Base-by-base conservation (phyloP, 2,797 vertebrate species). In the Semotilus atromaculatus region DNA sequence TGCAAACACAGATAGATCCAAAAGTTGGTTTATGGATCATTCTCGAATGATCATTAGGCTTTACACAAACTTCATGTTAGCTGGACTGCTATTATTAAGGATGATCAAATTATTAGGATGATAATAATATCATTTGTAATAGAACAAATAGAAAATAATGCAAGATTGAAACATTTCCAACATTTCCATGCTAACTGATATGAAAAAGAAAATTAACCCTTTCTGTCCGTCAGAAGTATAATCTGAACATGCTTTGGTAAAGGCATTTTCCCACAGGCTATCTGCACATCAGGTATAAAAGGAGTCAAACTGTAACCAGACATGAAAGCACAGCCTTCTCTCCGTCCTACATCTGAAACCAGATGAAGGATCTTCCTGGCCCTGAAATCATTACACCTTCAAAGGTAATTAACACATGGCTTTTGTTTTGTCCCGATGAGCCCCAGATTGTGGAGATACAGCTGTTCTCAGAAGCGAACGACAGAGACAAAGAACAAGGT, bases 331-430 rank as follows among this genome's bases (percentile, higher is more conserved):
- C 91, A 92, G 92, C 92, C 92, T 92, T 91, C 90, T 94, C 91
- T 90, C 89, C 29, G 87, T 92, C 83, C 66, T 34, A 68, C 71
- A 92, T 94, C 94, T 93, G 89, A 94, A 94, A 94, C 89, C 92
- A 94, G 93, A 95, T 95, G 93, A 95, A 93, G 89, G 90, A 93
- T 90, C 90, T 88, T 92, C 89, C 90, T 45, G 66, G 86, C 93
- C 91, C 93, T 92, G 91, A 93, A 94, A 92, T 94, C 92, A 94
- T 94, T 95, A 92, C 92, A 92, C 93, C 94, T 95, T 95, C 93
- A 95, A 95, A 95, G 93, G 93, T 94, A 94, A 95, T 95, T 95
- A 95, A 94, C 95, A 95, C 93, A 94, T 95, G 94, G 94, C 92
- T 95, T 95, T 94, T 95, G 94, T 95, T 95, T 94, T 90, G 92